phyloP scores from a whole-genome alignment of 2,888 invertebrate species.

The Cheilosia urbana region DNA sequence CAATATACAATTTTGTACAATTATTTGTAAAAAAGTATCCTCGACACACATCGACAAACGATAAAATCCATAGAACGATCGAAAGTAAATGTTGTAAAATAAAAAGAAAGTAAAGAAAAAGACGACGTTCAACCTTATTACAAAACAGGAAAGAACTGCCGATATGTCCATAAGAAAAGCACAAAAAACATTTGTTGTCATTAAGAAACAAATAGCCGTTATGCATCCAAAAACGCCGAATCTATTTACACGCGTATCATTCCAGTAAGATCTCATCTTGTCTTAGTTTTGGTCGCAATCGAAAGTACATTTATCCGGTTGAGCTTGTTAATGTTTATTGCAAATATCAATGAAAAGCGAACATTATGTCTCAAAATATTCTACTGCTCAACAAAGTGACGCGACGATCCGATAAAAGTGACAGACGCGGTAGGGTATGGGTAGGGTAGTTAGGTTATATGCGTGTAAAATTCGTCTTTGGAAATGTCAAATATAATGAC shows the following conservation, averaged over 20 bases:
- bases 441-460: slow-evolving; percentile 37
- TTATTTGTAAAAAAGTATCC: slow-evolving; percentile 17
- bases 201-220: slow-evolving; percentile 30
- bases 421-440: slow-evolving; percentile 33
- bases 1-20: slow-evolving; percentile 31
- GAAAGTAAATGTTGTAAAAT: slow-evolving; percentile 17
- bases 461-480: slow-evolving; percentile 2
- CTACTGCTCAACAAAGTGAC: slow-evolving; percentile 22
- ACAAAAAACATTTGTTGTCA: slow-evolving; percentile 26
- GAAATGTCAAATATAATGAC: not conserved
- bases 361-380: slow-evolving; percentile 16
- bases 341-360: not conserved
- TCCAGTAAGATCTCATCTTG: not conserved
- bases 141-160: slow-evolving; percentile 57
- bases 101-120: slow-evolving; percentile 37
- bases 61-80: slow-evolving; percentile 24
- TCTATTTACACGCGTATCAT: slow-evolving; percentile 19
- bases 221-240: slow-evolving; percentile 37
- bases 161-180: slow-evolving; percentile 28
- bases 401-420: slow-evolving; percentile 11
- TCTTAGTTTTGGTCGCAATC: not conserved
- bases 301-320: slow-evolving; percentile 26
- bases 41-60: slow-evolving; percentile 22
- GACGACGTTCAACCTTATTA: slow-evolving; percentile 46
- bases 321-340: slow-evolving; percentile 16